Percentiles rank a stretch among this genome's conserved stretches.
These are phyloP conservation scores for Eubasilissa regina DNA, from an alignment of 1,140 invertebrate species.

Conservation along the genomic window DNA sequence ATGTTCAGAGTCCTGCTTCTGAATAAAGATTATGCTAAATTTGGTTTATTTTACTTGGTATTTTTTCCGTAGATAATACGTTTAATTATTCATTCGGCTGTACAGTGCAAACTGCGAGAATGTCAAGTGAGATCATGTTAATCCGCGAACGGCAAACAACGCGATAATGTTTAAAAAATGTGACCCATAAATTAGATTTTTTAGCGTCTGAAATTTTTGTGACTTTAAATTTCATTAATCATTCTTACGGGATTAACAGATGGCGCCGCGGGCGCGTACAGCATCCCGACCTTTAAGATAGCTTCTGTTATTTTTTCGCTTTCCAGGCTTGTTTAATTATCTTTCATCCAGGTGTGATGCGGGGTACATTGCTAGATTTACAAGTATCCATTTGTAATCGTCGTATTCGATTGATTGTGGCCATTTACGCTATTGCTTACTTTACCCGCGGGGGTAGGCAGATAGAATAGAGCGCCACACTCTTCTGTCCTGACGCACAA, in stretches of 20 bases:
- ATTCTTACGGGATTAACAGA: conserved; percentile 10
- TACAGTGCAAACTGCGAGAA: not conserved
- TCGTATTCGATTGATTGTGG: too few relatives aligned
- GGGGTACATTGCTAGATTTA: too few relatives aligned
- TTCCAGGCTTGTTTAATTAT: too few relatives aligned
- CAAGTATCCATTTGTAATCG: too few relatives aligned
- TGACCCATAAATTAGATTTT: not conserved
- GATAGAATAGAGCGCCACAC: too few relatives aligned
- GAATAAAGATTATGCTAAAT: conserved; percentile 13
- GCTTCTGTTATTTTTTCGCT: not conserved
- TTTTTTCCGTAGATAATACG: not conserved
- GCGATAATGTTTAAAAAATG: conserved; percentile 4
- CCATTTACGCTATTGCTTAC: too few relatives aligned
- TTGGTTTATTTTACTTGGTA: not conserved
- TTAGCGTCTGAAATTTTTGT: not conserved
- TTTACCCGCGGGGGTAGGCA: too few relatives aligned
- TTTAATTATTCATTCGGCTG: conserved; percentile 3
- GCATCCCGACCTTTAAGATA: not conserved
- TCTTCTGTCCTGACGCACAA: too few relatives aligned
- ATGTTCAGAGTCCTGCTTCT: not conserved
- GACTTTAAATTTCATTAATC: conserved; percentile 36
- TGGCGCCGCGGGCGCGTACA: not conserved
- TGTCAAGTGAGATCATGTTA: conserved; percentile 9
- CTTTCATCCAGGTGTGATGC: too few relatives aligned
- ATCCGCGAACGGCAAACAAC: not conserved